Base-by-base conservation (phyloP, 64 coral and sea anemone genomes). In the Montipora foliosa region DNA sequence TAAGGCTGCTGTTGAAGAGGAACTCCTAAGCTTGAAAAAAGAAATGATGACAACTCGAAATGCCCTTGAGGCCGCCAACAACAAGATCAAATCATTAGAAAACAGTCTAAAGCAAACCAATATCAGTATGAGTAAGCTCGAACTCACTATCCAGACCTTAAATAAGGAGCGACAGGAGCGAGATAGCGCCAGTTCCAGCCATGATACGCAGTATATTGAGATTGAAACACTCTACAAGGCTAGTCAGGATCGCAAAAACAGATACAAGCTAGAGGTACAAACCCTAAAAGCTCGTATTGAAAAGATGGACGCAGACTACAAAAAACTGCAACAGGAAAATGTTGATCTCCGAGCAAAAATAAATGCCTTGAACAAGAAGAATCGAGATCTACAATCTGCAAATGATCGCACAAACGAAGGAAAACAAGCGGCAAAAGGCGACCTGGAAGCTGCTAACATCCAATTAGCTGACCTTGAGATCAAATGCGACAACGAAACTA, bases 161-260 rank as follows among this genome's bases (percentile, higher is more conserved):
- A 95, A 95, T 46, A 95, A 93, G 79, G 96, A 98, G 51, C 94
- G 94, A 21, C 80, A 98, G 49, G 96, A 98, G 47, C 68, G 96
- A 90, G 96, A 95, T 10, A 91, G 86, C 22, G 90, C 90, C 62
- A 87, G 96, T 58, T 79, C 89, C 9, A 90, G 85, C 45, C 96
- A 98, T 74, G 96, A 98, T 12, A 98, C 90, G 2, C 96, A 94
- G 25, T 98, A 98, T 49, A 83, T 95, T 78, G 94, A 98, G 68
- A 98, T 98, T 19, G 96, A 98, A 53, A 95, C 96, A 9, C 87
- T 98, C 1, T 93, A 94, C 60, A 98, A 95, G 80, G 94, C 94
- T 29, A 95, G 90, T 51, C 88, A 89, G 77, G 96, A 98, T 24
- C 90, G 77, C 10, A 94, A 98, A 52, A 95, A 91, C 75, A 95